Base-by-base conservation (phyloP, 2,797 vertebrate species). In the Macroramphosus scolopax region DNA sequence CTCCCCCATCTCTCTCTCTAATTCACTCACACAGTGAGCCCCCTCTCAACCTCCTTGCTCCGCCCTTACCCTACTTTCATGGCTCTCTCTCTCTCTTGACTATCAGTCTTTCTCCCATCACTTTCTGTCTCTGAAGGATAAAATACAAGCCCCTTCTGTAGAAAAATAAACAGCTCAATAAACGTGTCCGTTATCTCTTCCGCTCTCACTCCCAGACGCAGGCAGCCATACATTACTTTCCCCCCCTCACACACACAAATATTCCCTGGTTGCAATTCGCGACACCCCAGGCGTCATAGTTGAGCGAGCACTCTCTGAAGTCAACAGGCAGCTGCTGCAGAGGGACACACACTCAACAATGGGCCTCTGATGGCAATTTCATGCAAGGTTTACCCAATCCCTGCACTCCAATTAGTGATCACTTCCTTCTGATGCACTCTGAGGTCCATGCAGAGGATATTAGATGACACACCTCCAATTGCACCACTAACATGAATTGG, bases 311-410 rank as follows among this genome's bases (percentile, higher is more conserved):
- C 51, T 38, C 39, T 53, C 35, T 76, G 63, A 74, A 78, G 71
- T 68, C 72, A 62, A 78, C 81, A 72, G 69, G 69, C 53, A 42
- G 56, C 49, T 51, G 72, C 36, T 39, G 40, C 36, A 38, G 34
- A 68, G 45, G 16, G 41, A 51, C 59, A 50, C 55, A 22, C 28
- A 48, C 48, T 51, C 40, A 60, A 90, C 88, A 90, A 88, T 69
- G 37, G 51, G 56, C 58, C 60, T 38, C 72, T 53, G 78, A 87
- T 58, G 50, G 86, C 75, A 80, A 89, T 92, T 91, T 88, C 83
- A 91, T 80, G 88, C 87, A 83, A 87, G 81, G 71, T 82, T 89
- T 87, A 69, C 74, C 64, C 72, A 1, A 16, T 70, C 70, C 75
- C 75, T 76, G 78, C 75, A 63, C 72, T 68, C 70, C 79, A 89